These are phyloP conservation scores for Uria lomvia DNA, from an alignment of 2,113 vertebrate genomes.

Conservation along the genomic window DNA sequence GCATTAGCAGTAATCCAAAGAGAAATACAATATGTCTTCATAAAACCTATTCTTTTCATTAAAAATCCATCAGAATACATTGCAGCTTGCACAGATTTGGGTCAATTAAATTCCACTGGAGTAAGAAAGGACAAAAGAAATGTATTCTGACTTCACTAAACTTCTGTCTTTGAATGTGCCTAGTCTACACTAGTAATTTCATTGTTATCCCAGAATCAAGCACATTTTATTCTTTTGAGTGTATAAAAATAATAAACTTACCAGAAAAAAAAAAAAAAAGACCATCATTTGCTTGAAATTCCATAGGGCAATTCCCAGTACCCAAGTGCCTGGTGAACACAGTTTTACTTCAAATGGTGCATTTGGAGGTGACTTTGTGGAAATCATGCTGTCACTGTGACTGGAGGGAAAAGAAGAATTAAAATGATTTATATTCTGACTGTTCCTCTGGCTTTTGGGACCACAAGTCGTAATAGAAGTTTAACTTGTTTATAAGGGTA, in stretches of 20 bases:
- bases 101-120: background rate
- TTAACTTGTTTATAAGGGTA: background rate
- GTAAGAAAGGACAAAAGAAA: background rate
- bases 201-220: background rate
- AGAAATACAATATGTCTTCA: background rate
- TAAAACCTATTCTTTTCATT: background rate
- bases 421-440: background rate
- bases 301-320: background rate
- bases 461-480: background rate
- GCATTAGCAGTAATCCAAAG: background rate
- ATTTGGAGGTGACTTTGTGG: background rate
- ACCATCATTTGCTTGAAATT: background rate
- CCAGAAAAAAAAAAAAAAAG: background rate
- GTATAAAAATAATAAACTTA: background rate
- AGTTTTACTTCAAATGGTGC: background rate
- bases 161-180: background rate
- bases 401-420: background rate
- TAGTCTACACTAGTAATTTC: background rate
- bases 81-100: background rate
- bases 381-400: background rate
- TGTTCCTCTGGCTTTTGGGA: background rate
- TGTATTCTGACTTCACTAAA: background rate
- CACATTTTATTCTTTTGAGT: background rate
- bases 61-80: background rate
- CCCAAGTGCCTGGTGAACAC: background rate